Conservation (phyloP, 2,113 vertebrate species). For the Protomyctophum bolini region DNA sequence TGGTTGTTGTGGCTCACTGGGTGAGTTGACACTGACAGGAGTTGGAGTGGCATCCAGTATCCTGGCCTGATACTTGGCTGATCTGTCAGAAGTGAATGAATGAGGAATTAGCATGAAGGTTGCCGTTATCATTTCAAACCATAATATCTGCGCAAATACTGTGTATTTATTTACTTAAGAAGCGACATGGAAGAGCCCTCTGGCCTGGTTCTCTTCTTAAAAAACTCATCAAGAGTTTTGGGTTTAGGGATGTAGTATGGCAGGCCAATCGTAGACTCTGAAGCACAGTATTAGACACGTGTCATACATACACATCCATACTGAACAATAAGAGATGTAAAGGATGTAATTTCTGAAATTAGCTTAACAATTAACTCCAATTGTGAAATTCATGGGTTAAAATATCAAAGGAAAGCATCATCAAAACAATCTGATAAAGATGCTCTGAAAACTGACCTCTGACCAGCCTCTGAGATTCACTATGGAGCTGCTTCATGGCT, state of each 20-base stretch:
- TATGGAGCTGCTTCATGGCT: slow-evolving; percentile 92
- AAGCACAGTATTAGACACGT: not conserved
- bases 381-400: too few relatives aligned
- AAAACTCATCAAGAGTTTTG: slow-evolving; percentile 92
- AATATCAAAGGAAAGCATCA: too few relatives aligned
- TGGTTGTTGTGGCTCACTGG: slow-evolving; percentile 22
- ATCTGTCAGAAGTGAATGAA: slow-evolving; percentile 72
- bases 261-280: slow-evolving; percentile 88
- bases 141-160: not conserved
- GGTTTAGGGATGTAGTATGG: slow-evolving; percentile 93
- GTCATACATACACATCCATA: not conserved
- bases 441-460: slow-evolving; percentile 81
- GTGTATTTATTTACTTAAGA: slow-evolving; percentile 84
- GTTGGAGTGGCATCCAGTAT: slow-evolving; percentile 63
- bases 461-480: slow-evolving; percentile 91
- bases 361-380: not conserved
- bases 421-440: not conserved
- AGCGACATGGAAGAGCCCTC: slow-evolving; percentile 86
- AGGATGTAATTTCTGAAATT: not conserved
- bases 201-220: slow-evolving; percentile 82
- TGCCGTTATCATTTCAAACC: not conserved
- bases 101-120: not conserved
- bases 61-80: slow-evolving; percentile 82
- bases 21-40: slow-evolving; percentile 34
- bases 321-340: not conserved